Base-by-base conservation (phyloP, 2,888 invertebrate genomes). In the Leptopilina syphax region DNA sequence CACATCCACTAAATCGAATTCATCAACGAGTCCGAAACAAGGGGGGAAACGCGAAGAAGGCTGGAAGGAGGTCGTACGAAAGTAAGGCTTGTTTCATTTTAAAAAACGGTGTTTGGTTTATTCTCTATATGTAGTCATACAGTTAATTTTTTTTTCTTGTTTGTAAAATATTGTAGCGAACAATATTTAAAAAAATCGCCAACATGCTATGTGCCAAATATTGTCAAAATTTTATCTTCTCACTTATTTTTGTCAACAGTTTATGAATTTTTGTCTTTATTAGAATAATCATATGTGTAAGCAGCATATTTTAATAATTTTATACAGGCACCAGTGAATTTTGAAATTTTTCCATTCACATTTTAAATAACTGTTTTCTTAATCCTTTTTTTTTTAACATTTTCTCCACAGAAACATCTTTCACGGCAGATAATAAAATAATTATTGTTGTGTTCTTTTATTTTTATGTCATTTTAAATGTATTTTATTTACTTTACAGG, bases 11-110 rank as follows among this genome's bases (percentile, higher is more conserved):
- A 92, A 91, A 70, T 79, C 87, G 54, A 90, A 87, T 84, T 94
- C 93, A 85, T 94, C 94, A 80, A 95, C 95, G 65, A 96, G 95
- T 85, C 96, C 95, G 0, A 96, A 95, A 89, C 94, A 95, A 89
- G 93, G 93, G 67, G 93, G 93, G 89, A 92, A 95, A 89, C 94
- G 97, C 82, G 96, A 98, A 88, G 98, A 98, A 89, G 98, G 98
- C 12, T 99, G 98, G 98, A 98, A 98, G 91, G 98, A 99, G 93
- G 98, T 98, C 68, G 97, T 97, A 9, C 94, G 97, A 90, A 97
- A 97, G 93, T 97, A 91, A 92, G 93, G 85, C 34, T 60, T 60
- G 54, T 80, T 79, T 65, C 57, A 41, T 67, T 24, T 63, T 65
- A 18, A 18, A 18, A 18, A 18, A 18, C 18, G 18, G 18, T 18